A percentile compares a stretch with the other conserved stretches of the same genome.
These are phyloP conservation scores for Drosophila greeni DNA, from an alignment of 2,888 invertebrate genomes.

Conservation along the genomic window DNA sequence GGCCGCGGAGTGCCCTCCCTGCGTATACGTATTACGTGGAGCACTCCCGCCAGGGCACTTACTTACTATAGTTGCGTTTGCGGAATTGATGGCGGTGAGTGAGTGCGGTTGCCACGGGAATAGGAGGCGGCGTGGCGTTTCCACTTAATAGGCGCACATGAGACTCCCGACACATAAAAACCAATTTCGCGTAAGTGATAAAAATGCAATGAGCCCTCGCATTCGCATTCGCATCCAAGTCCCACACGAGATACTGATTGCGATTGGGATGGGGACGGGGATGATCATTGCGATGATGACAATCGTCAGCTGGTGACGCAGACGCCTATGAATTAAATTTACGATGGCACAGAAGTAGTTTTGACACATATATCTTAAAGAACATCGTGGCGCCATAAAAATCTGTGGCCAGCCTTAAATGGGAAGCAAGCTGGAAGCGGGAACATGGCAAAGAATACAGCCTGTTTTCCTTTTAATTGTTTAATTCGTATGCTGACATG, in stretches of 20 bases:
- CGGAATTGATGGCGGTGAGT: constrained; percentile 49
- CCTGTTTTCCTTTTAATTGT: constrained; percentile 56
- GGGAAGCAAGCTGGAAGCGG: background rate
- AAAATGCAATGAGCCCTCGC: constrained; percentile 69
- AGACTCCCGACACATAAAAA: constrained; percentile 61
- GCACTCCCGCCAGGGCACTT: constrained; percentile 12
- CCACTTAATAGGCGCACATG: constrained; percentile 69
- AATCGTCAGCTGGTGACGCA: constrained; percentile 49
- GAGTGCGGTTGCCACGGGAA: constrained; percentile 34
- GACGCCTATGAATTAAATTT: constrained; percentile 68
- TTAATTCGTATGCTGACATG: constrained; percentile 60
- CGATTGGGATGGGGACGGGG: constrained; percentile 28
- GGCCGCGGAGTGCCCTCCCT: constrained; percentile 51
- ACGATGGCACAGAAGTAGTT: constrained; percentile 65
- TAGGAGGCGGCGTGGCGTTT: constrained; percentile 59
- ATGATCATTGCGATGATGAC: constrained; percentile 33
- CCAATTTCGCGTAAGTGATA: constrained; percentile 74
- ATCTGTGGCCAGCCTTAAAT: constrained; percentile 35
- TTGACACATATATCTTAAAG: constrained; percentile 61
- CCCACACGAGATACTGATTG: constrained; percentile 28
- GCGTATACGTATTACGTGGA: constrained; percentile 22
- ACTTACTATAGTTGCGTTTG: constrained; percentile 37
- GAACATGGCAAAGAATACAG: constrained; percentile 1
- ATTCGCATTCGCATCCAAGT: constrained; percentile 29
- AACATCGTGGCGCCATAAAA: constrained; percentile 36